These are phyloP conservation scores for Falcunculus frontatus DNA, from an alignment of 2,113 vertebrate species.

Conservation along the genomic window DNA sequence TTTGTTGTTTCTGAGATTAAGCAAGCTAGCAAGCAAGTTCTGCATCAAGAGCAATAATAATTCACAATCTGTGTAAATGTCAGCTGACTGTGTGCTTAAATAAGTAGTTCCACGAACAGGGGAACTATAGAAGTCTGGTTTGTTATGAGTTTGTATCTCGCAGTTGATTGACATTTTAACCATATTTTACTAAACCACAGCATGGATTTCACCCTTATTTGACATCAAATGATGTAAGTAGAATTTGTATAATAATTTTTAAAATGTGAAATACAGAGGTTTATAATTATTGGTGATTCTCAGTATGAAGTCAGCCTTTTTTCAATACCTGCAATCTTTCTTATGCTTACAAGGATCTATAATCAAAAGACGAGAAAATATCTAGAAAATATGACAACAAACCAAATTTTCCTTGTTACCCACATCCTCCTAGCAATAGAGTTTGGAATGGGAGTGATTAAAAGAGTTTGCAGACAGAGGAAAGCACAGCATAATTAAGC, in stretches of 20 bases:
- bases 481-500: not conserved
- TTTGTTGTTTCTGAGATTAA: not conserved
- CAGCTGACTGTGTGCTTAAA: not conserved
- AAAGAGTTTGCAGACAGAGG: not conserved
- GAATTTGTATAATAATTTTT: not conserved
- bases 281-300: not conserved
- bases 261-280: not conserved
- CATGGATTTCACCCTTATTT: not conserved
- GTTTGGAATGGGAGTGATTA: not conserved
- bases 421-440: not conserved
- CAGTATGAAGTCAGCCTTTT: not conserved
- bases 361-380: not conserved
- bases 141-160: not conserved
- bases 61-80: not conserved
- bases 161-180: not conserved
- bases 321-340: not conserved
- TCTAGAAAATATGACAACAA: not conserved
- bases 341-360: not conserved
- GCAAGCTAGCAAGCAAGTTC: not conserved
- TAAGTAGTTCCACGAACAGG: not conserved
- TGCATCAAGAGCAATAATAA: not conserved
- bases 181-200: not conserved
- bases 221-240: not conserved
- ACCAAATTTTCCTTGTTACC: not conserved
- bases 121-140: not conserved